Base-by-base conservation (phyloP, 1,140 invertebrate genomes). In the Gryon sp. region DNA sequence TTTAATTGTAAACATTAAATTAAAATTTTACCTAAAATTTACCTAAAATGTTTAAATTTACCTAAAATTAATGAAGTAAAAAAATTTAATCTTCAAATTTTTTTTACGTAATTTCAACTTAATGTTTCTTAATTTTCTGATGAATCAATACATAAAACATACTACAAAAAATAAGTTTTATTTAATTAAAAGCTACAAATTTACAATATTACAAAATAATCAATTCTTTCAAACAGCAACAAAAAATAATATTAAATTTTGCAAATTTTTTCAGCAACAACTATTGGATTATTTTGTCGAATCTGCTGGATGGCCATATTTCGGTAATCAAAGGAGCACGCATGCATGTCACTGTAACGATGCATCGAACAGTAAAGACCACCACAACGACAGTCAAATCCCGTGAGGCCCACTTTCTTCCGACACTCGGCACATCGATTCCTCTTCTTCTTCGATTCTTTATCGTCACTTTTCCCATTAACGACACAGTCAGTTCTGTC, bases 381-480 rank as follows among this genome's bases (percentile, higher is more conserved):
- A 79, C 98, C 98, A 91, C 98, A 99, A 85, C 98, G 95, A 91
- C 98, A 99, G 88, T 97, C 94, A 90, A 99, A 99, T 86, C 98
- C 98, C 99, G 90, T 99, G 80, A 99, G 92, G 83, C 98, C 98
- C 90, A 99, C 97, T 93, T 99, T 99, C 92, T 99, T 99, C 90
- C 97, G 97, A 92, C 98, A 99, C 78, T 95, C 92, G 81, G 94
- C 94, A 91, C 98, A 99, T 87, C 98, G 93, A 90, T 99, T 99
- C 91, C 98, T 98, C 92, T 99, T 98, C 91, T 97, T 97, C 89
- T 95, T 94, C 86, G 90, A 90, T 87, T 95, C 94, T 90, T 94
- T 94, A 84, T 94, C 93, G 90, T 91, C 86, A 95, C 94, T 88
- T 95, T 95, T 82, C 93, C 92, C 90, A 78, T 92, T 93, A 63